Evolutionary conservation across 2,888 invertebrate genomes (phyloP).

Genomic region (Amorpha juglandis): DNA sequence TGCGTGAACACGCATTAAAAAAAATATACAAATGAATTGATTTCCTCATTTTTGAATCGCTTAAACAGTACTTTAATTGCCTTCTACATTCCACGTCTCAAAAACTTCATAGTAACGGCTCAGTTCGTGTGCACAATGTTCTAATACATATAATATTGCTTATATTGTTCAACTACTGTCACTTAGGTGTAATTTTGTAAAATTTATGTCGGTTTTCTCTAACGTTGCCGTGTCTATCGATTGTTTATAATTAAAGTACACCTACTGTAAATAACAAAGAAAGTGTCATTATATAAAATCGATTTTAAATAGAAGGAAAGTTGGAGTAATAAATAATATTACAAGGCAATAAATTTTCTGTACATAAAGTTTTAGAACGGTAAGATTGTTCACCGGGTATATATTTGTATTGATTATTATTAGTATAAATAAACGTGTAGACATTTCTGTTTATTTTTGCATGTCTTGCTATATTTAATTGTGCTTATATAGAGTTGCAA

Average conservation of each 20-base stretch:
- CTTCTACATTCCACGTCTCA: no score
- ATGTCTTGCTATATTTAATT: no score
- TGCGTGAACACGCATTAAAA: no score
- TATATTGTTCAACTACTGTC: conserved; percentile 31
- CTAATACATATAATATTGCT: conserved; percentile 15
- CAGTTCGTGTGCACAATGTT: conserved; percentile 15
- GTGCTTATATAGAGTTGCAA: no score
- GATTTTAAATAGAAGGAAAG: background rate
- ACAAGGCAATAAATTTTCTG: background rate
- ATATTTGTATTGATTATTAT: no score
- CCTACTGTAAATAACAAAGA: conserved; percentile 12
- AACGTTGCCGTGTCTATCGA: conserved; percentile 39
- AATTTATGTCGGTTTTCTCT: conserved; percentile 41
- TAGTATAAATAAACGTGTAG: no score
- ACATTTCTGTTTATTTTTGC: no score
- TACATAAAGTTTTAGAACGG: background rate
- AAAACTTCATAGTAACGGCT: background rate
- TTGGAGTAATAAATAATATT: background rate
- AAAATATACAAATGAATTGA: no score
- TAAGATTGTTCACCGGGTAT: no score
- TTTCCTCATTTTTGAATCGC: no score
- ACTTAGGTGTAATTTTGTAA: conserved; percentile 41
- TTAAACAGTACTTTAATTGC: no score
- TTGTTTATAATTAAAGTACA: conserved; percentile 16
- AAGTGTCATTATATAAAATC: conserved; percentile 21